Evolutionary conservation across 2,888 invertebrate genomes (phyloP).

Genomic region (Cephus pygmeus): DNA sequence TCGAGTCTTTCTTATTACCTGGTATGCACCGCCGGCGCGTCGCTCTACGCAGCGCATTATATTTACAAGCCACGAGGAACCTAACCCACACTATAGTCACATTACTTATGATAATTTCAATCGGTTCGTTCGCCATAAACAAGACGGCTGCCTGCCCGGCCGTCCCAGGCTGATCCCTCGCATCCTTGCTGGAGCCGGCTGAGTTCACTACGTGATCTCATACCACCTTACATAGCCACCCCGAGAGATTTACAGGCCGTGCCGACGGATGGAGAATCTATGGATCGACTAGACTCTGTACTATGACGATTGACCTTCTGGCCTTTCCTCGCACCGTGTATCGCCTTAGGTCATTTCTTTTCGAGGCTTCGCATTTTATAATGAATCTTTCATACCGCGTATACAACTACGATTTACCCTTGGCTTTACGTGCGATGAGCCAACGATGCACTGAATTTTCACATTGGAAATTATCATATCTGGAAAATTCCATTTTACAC

Average conservation of each 20-base stretch:
- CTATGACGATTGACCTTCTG: background rate
- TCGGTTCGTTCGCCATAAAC: background rate
- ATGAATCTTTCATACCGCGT: conserved; percentile 22
- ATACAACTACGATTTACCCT: background rate
- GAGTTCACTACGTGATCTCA: background rate
- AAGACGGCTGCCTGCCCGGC: background rate
- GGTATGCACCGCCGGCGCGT: background rate
- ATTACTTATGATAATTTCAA: conserved; percentile 5
- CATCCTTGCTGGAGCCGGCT: background rate
- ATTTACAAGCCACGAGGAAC: background rate
- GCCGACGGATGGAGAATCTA: background rate
- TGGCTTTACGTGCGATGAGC: background rate
- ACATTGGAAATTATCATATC: background rate
- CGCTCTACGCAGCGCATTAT: background rate
- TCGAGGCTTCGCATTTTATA: conserved; percentile 33
- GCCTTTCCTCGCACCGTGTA: background rate
- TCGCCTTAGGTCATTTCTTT: conserved; percentile 12
- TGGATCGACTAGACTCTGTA: background rate
- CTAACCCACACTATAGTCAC: background rate
- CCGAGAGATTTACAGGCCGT: background rate
- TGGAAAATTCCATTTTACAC: background rate
- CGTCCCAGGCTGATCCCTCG: background rate
- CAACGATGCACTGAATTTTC: background rate
- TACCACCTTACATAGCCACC: background rate
- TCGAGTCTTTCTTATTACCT: conserved; percentile 5